Evolutionary conservation across 2,888 invertebrate genomes (phyloP), one percentile per base, ranked within the genome.

Genomic region (Blastobasis lacticolella): DNA sequence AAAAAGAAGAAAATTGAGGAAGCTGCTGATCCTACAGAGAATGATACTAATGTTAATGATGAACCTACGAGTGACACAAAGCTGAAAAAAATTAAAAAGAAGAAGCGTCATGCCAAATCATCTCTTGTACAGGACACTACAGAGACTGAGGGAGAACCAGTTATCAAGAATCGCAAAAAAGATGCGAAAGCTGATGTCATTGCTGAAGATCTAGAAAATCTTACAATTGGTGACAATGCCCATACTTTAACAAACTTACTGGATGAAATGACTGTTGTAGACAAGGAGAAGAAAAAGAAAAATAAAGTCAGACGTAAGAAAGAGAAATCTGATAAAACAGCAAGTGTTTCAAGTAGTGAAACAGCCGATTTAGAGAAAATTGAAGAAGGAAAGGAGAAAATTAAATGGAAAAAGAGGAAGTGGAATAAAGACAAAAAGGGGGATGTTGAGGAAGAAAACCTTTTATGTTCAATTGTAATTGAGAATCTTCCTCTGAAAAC

Each of bases 211-310:
- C 62, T 87, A 8, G 77, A 82, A 60, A 84, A 78, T 49, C 65
- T 86, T 0, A 80, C 69, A 38, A 80, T 85, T 42, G 87, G 82
- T 9, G 83, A 86, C 52, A 87, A 84, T 59, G 62, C 84, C 36
- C 78, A 85, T 51, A 78, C 81, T 56, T 54, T 86, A 9, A 72
- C 77, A 36, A 74, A 75, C 54, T 56, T 87, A 23, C 64, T 87
- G 6, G 83, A 84, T 50, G 81, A 82, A 64, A 85, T 87, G 85
- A 66, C 69, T 3, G 83, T 86, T n/a, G 74, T 72, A 43, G 82
- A 81, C 48, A 85, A 78, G 57, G 67, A 68, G 8, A 80, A 78
- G 51, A 68, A 67, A 44, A 80, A 78, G 57, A 78, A 73, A 53
- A 61, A 69, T 1, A 75, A 59, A 57, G 64, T 67, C 10, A 75